Conservation (phyloP, 2,113 vertebrate genomes). For the Rhinopomastus cyanomelas region DNA sequence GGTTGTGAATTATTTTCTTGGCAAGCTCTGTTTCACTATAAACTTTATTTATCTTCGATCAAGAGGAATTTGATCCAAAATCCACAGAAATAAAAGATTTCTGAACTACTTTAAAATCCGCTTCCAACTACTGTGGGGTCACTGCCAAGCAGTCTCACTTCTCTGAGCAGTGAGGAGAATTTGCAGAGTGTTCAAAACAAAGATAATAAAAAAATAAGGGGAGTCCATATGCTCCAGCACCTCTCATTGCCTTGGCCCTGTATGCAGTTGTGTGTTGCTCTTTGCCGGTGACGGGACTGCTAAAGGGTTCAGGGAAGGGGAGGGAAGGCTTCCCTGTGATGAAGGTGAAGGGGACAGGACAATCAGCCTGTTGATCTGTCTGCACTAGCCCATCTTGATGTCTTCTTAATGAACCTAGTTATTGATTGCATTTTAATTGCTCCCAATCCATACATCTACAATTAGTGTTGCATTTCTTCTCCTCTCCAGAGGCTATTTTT, state of each 20-base stretch:
- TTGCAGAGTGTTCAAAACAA: background rate
- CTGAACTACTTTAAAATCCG: background rate
- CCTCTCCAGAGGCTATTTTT: background rate
- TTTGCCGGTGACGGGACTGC: accelerated
- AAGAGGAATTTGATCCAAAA: slow-evolving; percentile 1
- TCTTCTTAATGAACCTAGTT: background rate
- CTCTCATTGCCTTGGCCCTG: background rate
- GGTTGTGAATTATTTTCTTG: background rate
- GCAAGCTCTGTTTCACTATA: background rate
- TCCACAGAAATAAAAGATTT: background rate
- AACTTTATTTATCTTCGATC: slow-evolving; percentile 22
- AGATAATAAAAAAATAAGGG: background rate
- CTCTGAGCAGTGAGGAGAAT: background rate
- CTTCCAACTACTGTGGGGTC: background rate
- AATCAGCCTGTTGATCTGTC: accelerated
- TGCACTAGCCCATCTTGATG: accelerated
- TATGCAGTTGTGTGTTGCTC: accelerated
- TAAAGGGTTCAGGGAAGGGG: background rate
- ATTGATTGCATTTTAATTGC: background rate
- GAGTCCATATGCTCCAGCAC: background rate
- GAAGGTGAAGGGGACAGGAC: background rate
- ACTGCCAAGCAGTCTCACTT: background rate
- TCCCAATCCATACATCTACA: background rate
- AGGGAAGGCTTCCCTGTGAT: background rate
- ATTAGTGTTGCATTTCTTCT: background rate